Percentiles rank a stretch among this genome's conserved stretches.
Conservation (phyloP, 2,888 invertebrate genomes). For the Tinea semifulvella region DNA sequence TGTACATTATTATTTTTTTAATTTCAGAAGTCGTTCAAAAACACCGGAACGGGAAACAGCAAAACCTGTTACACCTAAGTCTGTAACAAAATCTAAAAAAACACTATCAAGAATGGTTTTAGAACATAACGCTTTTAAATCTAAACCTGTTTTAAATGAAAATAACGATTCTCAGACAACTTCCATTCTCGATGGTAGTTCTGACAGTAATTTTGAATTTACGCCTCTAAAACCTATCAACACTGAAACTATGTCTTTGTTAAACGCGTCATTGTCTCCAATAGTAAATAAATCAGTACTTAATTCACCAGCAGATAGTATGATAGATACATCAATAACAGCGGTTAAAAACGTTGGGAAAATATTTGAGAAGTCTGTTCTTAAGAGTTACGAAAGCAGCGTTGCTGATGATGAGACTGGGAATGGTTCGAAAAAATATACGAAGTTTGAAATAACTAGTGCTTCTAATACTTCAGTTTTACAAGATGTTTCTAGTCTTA, state of each 20-base stretch:
- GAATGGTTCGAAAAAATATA: constrained; percentile 20
- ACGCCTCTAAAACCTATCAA: constrained; percentile 48
- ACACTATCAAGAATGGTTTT: constrained; percentile 49
- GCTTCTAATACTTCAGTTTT: constrained; percentile 20
- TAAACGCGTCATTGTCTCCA: constrained; percentile 53
- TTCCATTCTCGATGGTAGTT: constrained; percentile 15
- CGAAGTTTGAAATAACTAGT: constrained; percentile 16
- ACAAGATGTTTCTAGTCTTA: constrained; percentile 38
- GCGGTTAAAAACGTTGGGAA: constrained; percentile 27
- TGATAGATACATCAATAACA: constrained; percentile 26
- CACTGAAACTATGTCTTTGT: constrained; percentile 29
- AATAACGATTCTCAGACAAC: constrained; percentile 20
- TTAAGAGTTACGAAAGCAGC: constrained; percentile 38
- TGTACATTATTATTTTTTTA: no score
- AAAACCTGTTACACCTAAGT: constrained; percentile 44
- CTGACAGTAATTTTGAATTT: constrained; percentile 36
- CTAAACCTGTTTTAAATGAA: constrained; percentile 29
- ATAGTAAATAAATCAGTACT: constrained; percentile 50
- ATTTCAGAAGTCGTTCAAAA: constrained; percentile 45
- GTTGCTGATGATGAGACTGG: constrained; percentile 25
- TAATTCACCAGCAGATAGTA: constrained; percentile 39
- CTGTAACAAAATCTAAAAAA: constrained; percentile 31
- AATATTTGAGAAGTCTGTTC: constrained; percentile 39
- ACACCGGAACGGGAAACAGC: constrained; percentile 38
- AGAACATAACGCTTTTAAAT: constrained; percentile 46